Conservation (phyloP, 2,888 invertebrate genomes). For the Polyommatus iphigenia region DNA sequence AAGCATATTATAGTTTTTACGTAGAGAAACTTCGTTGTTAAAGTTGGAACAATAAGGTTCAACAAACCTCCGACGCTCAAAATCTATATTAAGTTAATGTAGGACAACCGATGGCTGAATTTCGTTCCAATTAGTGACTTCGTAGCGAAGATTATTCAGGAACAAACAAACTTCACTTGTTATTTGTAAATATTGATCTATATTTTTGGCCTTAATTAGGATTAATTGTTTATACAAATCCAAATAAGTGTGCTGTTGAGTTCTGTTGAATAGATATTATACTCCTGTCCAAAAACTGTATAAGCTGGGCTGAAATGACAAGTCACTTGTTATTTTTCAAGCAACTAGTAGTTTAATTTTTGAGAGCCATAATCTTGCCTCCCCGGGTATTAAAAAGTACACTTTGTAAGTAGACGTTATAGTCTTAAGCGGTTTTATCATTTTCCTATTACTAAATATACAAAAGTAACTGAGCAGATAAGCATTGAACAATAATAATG, state of each 20-base stretch:
- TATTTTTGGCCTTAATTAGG: neutral
- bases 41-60: constrained; percentile 1
- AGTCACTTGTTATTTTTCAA: no score
- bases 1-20: neutral
- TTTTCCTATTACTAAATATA: no score
- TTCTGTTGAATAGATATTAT: no score
- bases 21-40: neutral
- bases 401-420: no score
- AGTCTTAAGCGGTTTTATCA: no score
- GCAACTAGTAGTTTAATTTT: no score
- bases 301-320: no score
- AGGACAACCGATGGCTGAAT: neutral
- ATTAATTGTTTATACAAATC: neutral
- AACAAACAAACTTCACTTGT: neutral
- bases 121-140: neutral
- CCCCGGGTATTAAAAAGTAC: no score
- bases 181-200: neutral
- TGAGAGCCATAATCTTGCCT: no score
- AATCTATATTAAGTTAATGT: neutral
- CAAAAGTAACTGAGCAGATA: no score
- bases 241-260: neutral
- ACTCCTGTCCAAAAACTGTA: no score
- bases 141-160: neutral
- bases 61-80: neutral
- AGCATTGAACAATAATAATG: no score